phyloP scores from a whole-genome alignment of 2,113 vertebrate genomes.

The Poecile atricapillus region DNA sequence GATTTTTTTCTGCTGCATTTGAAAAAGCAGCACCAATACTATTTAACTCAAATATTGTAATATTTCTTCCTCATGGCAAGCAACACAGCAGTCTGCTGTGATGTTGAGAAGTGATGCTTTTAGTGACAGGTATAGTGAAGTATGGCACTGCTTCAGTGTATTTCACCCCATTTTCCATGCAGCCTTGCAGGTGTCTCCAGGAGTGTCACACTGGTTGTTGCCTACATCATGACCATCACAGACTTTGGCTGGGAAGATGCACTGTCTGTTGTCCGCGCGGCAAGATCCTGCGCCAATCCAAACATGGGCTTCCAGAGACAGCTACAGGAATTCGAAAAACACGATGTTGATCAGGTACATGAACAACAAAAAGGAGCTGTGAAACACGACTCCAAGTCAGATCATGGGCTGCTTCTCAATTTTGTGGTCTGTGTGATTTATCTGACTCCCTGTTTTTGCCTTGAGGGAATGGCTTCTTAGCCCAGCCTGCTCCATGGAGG shows the following conservation, averaged over 20 bases:
- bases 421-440: neutral
- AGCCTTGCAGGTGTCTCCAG: conserved; percentile 95
- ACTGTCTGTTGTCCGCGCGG: conserved; percentile 81
- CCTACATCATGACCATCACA: conserved; percentile 94
- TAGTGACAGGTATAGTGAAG: neutral
- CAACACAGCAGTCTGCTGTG: neutral
- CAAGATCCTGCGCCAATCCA: conserved; percentile 87
- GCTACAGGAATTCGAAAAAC: conserved; percentile 88
- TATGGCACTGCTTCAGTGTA: neutral
- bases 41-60: neutral
- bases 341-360: conserved; percentile 82
- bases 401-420: neutral
- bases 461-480: neutral
- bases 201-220: conserved; percentile 91
- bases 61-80: neutral
- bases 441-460: neutral
- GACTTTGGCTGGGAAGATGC: conserved; percentile 93
- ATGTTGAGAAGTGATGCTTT: neutral
- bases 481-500: neutral
- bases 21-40: neutral
- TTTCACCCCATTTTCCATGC: neutral
- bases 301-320: conserved; percentile 93
- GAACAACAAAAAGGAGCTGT: neutral
- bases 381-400: neutral
- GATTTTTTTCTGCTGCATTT: neutral